Evolutionary conservation across 1,140 invertebrate genomes (phyloP).

Genomic region (Neuroterus valhalla): DNA sequence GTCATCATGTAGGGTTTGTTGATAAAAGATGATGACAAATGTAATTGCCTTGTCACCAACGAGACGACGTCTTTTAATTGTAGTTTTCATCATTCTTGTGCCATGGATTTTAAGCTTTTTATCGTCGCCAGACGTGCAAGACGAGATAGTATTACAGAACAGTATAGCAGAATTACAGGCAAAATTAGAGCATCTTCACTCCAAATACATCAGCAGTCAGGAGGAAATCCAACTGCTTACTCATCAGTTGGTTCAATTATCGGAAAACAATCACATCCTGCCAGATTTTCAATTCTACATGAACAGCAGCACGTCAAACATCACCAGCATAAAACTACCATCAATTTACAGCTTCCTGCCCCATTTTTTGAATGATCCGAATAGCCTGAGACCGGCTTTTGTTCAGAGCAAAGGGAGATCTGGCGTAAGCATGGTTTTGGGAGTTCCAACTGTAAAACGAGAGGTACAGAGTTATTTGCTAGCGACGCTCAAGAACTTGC

Average conservation of each 20-base stretch:
- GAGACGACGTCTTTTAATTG: conserved; percentile 62
- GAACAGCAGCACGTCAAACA: conserved; percentile 66
- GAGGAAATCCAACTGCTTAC: conserved; percentile 73
- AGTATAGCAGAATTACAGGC: conserved; percentile 78
- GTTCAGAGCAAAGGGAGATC: conserved; percentile 83
- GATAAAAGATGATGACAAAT: conserved; percentile 60
- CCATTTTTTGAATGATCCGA: conserved; percentile 87
- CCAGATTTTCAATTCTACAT: conserved; percentile 68
- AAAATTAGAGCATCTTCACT: conserved; percentile 77
- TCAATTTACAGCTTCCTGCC: conserved; percentile 92
- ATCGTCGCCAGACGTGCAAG: conserved; percentile 67
- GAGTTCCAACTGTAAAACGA: conserved; percentile 91
- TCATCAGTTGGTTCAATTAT: conserved; percentile 65
- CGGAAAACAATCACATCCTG: conserved; percentile 65
- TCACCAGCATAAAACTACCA: conserved; percentile 77
- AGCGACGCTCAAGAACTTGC: conserved; percentile 90
- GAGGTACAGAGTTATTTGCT: conserved; percentile 93
- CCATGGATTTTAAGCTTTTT: conserved; percentile 68
- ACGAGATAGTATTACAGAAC: conserved; percentile 77
- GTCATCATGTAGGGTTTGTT: conserved; percentile 56
- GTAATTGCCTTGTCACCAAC: conserved; percentile 62
- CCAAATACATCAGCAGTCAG: conserved; percentile 76
- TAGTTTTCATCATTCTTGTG: conserved; percentile 62
- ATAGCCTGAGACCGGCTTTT: conserved; percentile 86
- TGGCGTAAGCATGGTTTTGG: conserved; percentile 89